A percentile compares a stretch with the other conserved stretches of the same genome.
These are phyloP conservation scores for Notodonta ziczac DNA, from an alignment of 2,888 invertebrate species.

Conservation along the genomic window DNA sequence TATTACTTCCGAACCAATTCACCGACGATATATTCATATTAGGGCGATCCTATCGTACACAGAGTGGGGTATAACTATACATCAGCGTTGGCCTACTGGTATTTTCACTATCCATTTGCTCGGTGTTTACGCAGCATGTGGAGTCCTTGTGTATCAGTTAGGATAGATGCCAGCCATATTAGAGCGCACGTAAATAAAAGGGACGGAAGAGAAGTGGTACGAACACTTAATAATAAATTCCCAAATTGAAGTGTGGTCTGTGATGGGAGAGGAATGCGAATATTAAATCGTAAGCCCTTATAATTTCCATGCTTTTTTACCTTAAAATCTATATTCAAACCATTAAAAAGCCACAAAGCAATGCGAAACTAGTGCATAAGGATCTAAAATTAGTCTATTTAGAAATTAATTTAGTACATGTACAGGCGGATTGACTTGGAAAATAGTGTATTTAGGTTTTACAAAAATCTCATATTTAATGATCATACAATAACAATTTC, in stretches of 20 bases:
- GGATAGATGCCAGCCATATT: constrained; percentile 42
- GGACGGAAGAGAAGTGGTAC: constrained; percentile 36
- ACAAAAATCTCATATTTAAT: too few relatives aligned
- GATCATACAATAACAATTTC: too few relatives aligned
- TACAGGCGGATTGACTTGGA: too few relatives aligned
- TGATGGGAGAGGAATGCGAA: not conserved
- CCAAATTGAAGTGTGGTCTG: constrained; percentile 2
- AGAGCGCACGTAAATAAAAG: constrained; percentile 40
- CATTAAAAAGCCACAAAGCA: too few relatives aligned
- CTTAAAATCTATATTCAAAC: too few relatives aligned
- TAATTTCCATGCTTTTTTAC: too few relatives aligned
- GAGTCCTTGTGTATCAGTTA: constrained; percentile 43
- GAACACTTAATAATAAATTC: constrained; percentile 55
- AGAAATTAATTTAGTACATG: too few relatives aligned
- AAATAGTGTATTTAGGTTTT: too few relatives aligned
- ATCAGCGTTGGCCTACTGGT: constrained; percentile 2
- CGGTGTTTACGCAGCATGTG: constrained; percentile 31
- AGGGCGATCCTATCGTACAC: constrained; percentile 3
- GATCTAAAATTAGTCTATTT: too few relatives aligned
- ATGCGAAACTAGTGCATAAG: too few relatives aligned
- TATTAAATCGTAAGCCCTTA: not conserved
- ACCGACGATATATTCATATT: constrained; percentile 14
- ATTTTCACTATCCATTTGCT: constrained; percentile 25
- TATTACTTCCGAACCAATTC: constrained; percentile 8
- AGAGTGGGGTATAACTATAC: constrained; percentile 2